Conservation (phyloP, 2,113 vertebrate species). For the Catharus fuscescens region DNA sequence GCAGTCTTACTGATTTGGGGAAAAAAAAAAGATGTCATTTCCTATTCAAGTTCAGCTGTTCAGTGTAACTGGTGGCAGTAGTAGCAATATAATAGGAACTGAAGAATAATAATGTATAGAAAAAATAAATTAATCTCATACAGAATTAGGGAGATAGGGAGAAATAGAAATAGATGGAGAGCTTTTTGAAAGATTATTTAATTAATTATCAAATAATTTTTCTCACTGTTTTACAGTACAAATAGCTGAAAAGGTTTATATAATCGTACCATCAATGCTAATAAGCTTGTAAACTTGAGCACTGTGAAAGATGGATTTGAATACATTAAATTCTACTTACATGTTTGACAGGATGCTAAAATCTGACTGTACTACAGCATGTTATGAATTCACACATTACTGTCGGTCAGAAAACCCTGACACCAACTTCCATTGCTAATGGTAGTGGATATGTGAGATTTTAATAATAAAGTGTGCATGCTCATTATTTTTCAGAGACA, state of each 20-base stretch:
- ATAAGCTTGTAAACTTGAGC: conserved; percentile 31
- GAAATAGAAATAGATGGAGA: background rate
- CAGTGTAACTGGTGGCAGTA: background rate
- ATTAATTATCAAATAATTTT: conserved; percentile 12
- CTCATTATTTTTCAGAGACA: background rate
- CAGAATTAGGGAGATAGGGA: background rate
- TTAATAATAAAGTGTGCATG: background rate
- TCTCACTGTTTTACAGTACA: background rate
- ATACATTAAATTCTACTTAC: conserved; percentile 58
- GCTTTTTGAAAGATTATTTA: background rate
- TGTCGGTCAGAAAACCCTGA: background rate
- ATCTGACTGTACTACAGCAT: conserved; percentile 3
- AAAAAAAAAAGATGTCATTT: background rate
- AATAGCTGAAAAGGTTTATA: conserved; percentile 5
- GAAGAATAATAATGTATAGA: background rate
- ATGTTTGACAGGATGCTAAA: conserved; percentile 62
- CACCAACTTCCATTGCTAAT: background rate
- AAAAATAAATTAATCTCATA: background rate
- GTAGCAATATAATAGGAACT: background rate
- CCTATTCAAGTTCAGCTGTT: background rate
- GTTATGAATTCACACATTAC: conserved; percentile 65
- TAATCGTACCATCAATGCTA: background rate
- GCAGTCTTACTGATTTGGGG: background rate
- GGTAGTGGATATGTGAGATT: background rate
- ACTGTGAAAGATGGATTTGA: conserved; percentile 11